Evolutionary conservation across 1,140 invertebrate genomes (phyloP).

Genomic region (Hermatobates lingyangjiaoensis): DNA sequence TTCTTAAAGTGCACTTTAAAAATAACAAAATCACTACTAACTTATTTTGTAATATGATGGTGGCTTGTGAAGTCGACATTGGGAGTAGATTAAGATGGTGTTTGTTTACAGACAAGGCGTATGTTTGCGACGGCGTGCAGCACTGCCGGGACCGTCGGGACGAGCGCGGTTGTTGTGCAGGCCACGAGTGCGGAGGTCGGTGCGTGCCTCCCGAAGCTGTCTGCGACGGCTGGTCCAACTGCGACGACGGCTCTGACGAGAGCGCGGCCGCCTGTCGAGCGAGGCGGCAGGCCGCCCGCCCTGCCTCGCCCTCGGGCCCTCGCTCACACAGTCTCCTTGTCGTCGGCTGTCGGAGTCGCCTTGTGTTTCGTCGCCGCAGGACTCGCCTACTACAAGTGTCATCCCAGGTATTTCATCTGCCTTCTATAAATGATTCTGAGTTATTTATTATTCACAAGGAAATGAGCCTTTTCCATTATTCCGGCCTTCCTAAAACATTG

Average conservation of each 20-base stretch:
- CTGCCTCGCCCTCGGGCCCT: background rate
- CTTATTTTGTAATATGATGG: too few relatives aligned
- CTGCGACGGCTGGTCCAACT: slow-evolving; percentile 49
- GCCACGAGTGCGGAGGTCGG: slow-evolving; percentile 13
- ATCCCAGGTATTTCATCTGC: background rate
- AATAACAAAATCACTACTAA: too few relatives aligned
- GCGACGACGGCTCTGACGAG: slow-evolving; percentile 53
- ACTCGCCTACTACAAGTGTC: background rate
- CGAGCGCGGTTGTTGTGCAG: slow-evolving; percentile 29
- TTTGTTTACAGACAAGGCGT: slow-evolving; percentile 14
- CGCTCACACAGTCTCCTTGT: background rate
- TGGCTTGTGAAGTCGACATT: too few relatives aligned
- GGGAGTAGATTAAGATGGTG: too few relatives aligned
- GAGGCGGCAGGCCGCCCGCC: background rate
- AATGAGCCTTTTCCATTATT: too few relatives aligned
- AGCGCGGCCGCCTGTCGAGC: background rate
- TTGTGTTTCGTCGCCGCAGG: background rate
- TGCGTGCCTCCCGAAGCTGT: slow-evolving; percentile 34
- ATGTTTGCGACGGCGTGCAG: slow-evolving; percentile 41
- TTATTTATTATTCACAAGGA: too few relatives aligned
- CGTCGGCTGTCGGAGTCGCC: background rate
- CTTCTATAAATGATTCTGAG: too few relatives aligned
- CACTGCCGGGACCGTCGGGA: slow-evolving; percentile 68
- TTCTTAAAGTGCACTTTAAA: too few relatives aligned
- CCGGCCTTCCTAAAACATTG: too few relatives aligned